phyloP scores from a whole-genome alignment of 2,888 invertebrate species.

The Lymantria monacha region DNA sequence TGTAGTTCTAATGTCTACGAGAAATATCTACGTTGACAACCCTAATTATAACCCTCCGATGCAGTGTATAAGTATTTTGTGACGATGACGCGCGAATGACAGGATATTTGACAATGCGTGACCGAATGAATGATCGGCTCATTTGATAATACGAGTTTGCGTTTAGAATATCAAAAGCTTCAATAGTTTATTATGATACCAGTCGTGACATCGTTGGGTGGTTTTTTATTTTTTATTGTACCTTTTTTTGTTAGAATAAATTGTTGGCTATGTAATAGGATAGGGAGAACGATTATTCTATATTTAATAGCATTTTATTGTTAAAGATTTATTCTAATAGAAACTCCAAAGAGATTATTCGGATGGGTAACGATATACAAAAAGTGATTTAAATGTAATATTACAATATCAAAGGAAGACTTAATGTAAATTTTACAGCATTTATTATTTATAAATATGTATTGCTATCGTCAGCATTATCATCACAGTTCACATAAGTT shows the following conservation, averaged over 20 bases:
- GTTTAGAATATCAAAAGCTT: constrained; percentile 41
- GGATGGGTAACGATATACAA: constrained; percentile 21
- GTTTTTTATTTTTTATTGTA: constrained; percentile 27
- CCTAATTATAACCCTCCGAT: constrained; percentile 51
- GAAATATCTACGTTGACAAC: not conserved
- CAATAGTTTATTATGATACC: constrained; percentile 41
- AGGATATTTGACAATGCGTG: constrained; percentile 47
- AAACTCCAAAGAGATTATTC: constrained; percentile 21
- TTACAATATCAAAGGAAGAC: constrained; percentile 25
- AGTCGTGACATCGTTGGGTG: constrained; percentile 39
- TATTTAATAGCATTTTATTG: constrained; percentile 26
- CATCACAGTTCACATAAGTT: too few species aligned
- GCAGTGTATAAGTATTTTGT: constrained; percentile 49
- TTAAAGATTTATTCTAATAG: constrained; percentile 8
- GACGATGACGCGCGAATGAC: constrained; percentile 37
- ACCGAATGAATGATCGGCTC: constrained; percentile 46
- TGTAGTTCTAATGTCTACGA: too few species aligned
- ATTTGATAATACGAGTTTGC: constrained; percentile 37
- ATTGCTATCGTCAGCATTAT: constrained; percentile 1
- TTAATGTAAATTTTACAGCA: constrained; percentile 12
- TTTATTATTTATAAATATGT: constrained; percentile 14
- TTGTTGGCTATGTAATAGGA: constrained; percentile 31
- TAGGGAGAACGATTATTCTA: constrained; percentile 14
- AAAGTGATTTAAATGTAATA: constrained; percentile 13
- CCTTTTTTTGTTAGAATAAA: constrained; percentile 36